Percentiles rank a stretch among this genome's conserved stretches.
These are phyloP conservation scores for Merops nubicus DNA, from an alignment of 2,113 vertebrate species.

Conservation along the genomic window DNA sequence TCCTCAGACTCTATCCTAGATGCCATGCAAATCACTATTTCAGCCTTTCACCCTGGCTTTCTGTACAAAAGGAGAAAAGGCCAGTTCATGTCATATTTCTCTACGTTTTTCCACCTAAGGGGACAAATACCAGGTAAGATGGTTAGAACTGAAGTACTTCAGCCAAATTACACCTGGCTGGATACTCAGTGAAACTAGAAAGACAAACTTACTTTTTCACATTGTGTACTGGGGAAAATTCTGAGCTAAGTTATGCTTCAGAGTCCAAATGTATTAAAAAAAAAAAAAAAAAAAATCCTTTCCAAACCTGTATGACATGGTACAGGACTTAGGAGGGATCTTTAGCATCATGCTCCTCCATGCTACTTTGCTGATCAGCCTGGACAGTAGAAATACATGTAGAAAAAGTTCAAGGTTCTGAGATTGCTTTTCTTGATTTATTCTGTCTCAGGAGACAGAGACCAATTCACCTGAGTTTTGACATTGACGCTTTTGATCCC, in stretches of 20 bases:
- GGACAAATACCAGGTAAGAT: not conserved
- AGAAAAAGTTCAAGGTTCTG: not conserved
- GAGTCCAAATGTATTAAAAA: not conserved
- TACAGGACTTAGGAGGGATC: not conserved
- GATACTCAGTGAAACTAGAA: not conserved
- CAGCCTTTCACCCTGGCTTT: not conserved
- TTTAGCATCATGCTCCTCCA: not conserved
- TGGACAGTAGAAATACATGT: not conserved
- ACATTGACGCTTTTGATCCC: conserved; percentile 97
- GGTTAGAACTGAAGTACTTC: not conserved
- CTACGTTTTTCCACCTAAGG: not conserved
- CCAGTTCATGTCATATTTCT: not conserved
- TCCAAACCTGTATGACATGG: not conserved
- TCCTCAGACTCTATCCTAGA: not conserved
- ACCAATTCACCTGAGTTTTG: conserved; percentile 94
- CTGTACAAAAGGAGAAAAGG: not conserved
- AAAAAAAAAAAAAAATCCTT: not conserved
- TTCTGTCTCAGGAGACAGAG: conserved; percentile 84
- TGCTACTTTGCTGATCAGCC: not conserved
- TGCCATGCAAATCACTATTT: not conserved
- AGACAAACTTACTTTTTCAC: not conserved
- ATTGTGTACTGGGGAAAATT: not conserved
- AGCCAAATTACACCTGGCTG: not conserved
- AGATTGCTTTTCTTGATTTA: not conserved
- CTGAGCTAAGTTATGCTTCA: not conserved